phyloP scores from a whole-genome alignment of 2,113 vertebrate species.

The Cyprinus carpio region DNA sequence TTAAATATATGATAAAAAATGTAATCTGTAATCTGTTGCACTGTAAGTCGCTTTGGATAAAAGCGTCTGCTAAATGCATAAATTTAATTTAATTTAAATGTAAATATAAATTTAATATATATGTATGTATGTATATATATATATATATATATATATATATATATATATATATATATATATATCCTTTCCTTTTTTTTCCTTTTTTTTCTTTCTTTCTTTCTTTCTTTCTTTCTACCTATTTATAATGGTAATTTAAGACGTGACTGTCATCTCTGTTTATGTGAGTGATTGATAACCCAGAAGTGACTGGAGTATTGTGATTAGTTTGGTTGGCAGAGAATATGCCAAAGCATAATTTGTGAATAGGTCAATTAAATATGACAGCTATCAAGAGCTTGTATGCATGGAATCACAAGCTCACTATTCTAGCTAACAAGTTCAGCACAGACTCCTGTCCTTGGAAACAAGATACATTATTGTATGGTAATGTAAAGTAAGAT shows the following conservation, averaged over 20 bases:
- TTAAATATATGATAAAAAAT: too few relatives aligned
- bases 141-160: too few relatives aligned
- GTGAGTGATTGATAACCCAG: slow-evolving; percentile 54
- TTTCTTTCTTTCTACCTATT: neutral
- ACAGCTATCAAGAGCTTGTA: slow-evolving; percentile 48
- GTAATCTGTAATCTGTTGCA: too few relatives aligned
- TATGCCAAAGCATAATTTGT: slow-evolving; percentile 50
- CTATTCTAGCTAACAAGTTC: neutral
- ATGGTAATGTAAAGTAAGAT: neutral
- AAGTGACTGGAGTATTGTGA: slow-evolving; percentile 54
- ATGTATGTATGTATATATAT: too few relatives aligned
- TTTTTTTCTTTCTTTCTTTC: neutral
- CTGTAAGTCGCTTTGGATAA: too few relatives aligned
- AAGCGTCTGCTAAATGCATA: too few relatives aligned
- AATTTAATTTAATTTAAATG: too few relatives aligned
- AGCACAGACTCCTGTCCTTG: slow-evolving; percentile 11
- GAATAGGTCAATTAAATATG: slow-evolving; percentile 60
- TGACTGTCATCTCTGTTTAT: slow-evolving; percentile 43
- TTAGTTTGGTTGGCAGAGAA: slow-evolving; percentile 45
- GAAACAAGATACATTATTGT: neutral
- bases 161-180: too few relatives aligned
- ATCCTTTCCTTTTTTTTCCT: too few relatives aligned
- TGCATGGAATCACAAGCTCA: slow-evolving; percentile 34
- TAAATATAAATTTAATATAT: too few relatives aligned
- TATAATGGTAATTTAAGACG: slow-evolving; percentile 26